Evolutionary conservation across 2,113 vertebrate species (phyloP).

Genomic region (Cathartes aura): DNA sequence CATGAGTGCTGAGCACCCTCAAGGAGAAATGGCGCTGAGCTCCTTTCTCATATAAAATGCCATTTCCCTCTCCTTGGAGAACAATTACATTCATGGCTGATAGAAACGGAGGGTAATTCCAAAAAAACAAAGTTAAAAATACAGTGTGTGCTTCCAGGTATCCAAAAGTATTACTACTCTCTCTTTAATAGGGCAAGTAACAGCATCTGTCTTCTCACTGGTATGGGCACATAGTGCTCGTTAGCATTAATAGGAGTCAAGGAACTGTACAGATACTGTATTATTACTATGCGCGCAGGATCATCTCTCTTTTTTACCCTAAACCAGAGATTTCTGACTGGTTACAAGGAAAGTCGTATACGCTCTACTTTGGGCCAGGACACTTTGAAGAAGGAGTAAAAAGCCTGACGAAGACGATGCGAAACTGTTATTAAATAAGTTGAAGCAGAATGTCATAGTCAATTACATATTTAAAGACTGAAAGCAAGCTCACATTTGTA

Average conservation of each 20-base stretch:
- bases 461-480: background rate
- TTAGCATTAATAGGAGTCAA: background rate
- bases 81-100: background rate
- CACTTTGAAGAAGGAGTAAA: background rate
- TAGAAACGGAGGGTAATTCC: background rate
- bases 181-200: background rate
- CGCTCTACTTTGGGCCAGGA: background rate
- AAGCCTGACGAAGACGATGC: background rate
- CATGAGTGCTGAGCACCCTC: background rate
- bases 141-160: fast-evolving
- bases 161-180: background rate
- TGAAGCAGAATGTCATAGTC: background rate
- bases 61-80: background rate
- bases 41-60: background rate
- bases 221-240: background rate
- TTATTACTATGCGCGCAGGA: background rate
- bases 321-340: background rate
- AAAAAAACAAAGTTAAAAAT: background rate
- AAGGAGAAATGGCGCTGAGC: background rate
- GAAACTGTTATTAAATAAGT: background rate
- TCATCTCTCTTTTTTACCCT: background rate
- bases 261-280: background rate
- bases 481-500: background rate
- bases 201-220: background rate
- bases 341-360: background rate